Evolutionary conservation across 2,888 invertebrate genomes (phyloP).

Genomic region (Theristus sp.): DNA sequence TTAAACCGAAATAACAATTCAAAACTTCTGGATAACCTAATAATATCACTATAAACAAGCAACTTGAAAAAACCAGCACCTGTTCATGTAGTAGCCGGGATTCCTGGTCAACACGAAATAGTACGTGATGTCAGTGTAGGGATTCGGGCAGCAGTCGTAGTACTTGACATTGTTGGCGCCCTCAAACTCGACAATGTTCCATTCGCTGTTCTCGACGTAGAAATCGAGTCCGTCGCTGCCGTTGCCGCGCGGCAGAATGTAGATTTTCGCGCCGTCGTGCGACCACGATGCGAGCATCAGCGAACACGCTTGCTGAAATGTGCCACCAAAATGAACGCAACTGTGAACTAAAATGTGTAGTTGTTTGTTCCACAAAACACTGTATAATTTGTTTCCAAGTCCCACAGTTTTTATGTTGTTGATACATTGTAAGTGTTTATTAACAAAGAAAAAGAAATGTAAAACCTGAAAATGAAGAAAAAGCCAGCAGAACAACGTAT

Average conservation of each 20-base stretch:
- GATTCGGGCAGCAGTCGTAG: conserved; percentile 26
- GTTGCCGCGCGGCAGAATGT: conserved; percentile 16
- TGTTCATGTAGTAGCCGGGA: conserved; percentile 23
- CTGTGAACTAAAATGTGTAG: too few species aligned
- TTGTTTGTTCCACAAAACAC: too few species aligned
- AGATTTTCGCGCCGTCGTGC: conserved; percentile 22
- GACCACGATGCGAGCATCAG: conserved; percentile 26
- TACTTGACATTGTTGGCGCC: conserved; percentile 19
- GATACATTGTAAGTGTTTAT: too few species aligned
- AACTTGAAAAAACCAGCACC: conserved; percentile 8
- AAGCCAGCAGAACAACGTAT: too few species aligned
- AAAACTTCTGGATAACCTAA: neutral
- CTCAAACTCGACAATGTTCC: conserved; percentile 16
- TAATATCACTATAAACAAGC: neutral
- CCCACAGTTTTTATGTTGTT: too few species aligned
- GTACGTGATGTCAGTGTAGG: conserved; percentile 24
- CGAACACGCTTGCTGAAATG: conserved; percentile 17
- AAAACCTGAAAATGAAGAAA: too few species aligned
- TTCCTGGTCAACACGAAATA: conserved; percentile 25
- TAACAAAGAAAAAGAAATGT: too few species aligned
- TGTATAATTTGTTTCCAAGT: too few species aligned
- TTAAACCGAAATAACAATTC: conserved; percentile 12
- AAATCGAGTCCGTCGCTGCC: conserved; percentile 10
- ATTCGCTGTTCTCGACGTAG: conserved; percentile 5
- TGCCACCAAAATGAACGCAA: too few species aligned